Evolutionary conservation across 1,140 invertebrate genomes (phyloP), one percentile per base, ranked within the genome.

Genomic region (Drosophila serrata): DNA sequence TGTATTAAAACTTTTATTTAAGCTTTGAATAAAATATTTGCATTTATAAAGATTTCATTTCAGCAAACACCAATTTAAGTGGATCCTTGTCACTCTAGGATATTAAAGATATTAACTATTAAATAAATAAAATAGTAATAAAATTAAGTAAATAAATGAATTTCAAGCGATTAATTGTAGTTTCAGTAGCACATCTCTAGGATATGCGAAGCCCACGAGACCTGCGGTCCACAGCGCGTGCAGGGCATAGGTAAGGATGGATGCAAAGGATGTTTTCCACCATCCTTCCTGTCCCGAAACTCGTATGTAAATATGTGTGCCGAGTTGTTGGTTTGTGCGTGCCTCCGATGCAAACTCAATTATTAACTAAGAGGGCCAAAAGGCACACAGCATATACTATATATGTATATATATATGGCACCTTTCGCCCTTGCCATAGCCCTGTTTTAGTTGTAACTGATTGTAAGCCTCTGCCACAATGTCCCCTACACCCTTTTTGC

Each of bases 271-370:
- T 60, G 72, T 49, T 72, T 62, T 72, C 58, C 33, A n/a, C 17
- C 56, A 49, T 35, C 55, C 53, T 37, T 49, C 33, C 59, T 39
- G 39, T 6, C 33, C 7, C 22, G n/a, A n/a, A 33, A 9, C 19
- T n/a, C 27, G 13, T 48, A 9, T 60, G 53, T 40, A 48, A 59
- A 59, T 40, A 78, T 72, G 61, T 56, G 59, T 70, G 53, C 39
- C 27, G 49, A 46, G 40, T 69, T 45, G 57, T 57, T 42, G 49
- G 49, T 59, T 51, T 63, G 68, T 88, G 84, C 84, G 84, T 88
- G 84, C 85, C 81, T 90, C 40, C 61, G 78, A 81, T 90, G 75
- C 78, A 90, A 90, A 90, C 85, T 90, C 67, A 90, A 90, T 90
- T 90, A 90, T 90, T 90, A 90, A 90, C 78, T 79, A 85, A 67